Percentiles rank a stretch among this genome's conserved stretches.
Evolutionary conservation across 2,113 vertebrate genomes (phyloP).

Genomic region (Nothobranchius kuhntae): DNA sequence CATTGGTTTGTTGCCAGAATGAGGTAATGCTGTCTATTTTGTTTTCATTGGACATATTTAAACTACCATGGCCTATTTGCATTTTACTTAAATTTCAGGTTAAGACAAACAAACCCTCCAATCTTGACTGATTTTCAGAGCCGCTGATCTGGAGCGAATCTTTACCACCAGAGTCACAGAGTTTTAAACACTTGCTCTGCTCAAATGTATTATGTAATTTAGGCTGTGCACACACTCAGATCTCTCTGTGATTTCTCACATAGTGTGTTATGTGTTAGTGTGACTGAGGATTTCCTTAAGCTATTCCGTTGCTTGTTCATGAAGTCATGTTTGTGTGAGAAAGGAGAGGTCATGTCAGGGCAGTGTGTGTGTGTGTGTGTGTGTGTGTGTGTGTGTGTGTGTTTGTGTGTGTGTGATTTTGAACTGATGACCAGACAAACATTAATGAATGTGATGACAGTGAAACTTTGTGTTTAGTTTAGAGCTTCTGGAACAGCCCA

Average conservation of each 20-base stretch:
- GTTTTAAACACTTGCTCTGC: neutral
- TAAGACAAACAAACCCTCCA: neutral
- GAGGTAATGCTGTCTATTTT: neutral
- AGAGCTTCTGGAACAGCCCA: no score
- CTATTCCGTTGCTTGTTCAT: slow-evolving; percentile 33
- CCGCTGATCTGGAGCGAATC: slow-evolving; percentile 13
- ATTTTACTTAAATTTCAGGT: neutral
- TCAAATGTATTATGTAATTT: neutral
- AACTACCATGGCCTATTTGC: neutral
- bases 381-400: neutral
- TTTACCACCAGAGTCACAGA: slow-evolving; percentile 13
- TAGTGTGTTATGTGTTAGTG: no score
- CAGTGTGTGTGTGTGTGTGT: slow-evolving; percentile 6
- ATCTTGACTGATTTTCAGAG: neutral
- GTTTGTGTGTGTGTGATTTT: slow-evolving; percentile 1
- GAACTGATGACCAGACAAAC: slow-evolving; percentile 8
- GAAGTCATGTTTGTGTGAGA: slow-evolving; percentile 26
- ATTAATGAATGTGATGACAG: slow-evolving; percentile 20
- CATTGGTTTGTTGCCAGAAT: slow-evolving; percentile 7
- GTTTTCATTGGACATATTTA: neutral
- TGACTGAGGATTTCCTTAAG: slow-evolving; percentile 15
- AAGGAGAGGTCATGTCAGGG: slow-evolving; percentile 12
- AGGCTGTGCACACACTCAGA: neutral
- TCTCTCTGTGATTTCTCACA: neutral
- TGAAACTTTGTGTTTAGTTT: neutral